A percentile compares a stretch with the other conserved stretches of the same genome.
These are phyloP conservation scores for Latrodectus hesperus DNA, from an alignment of 2,888 invertebrate genomes.

Conservation along the genomic window DNA sequence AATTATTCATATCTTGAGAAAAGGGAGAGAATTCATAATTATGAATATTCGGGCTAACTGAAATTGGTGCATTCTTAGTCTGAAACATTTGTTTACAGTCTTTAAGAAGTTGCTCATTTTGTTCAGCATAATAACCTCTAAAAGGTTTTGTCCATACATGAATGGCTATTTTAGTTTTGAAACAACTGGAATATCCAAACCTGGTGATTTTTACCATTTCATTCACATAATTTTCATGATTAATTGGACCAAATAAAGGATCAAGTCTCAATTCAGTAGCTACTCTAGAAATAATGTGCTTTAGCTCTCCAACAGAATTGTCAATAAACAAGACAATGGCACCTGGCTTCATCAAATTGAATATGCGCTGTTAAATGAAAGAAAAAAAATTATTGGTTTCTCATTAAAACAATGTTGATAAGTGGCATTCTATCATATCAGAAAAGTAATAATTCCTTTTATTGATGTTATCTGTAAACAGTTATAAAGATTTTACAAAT, in stretches of 20 bases:
- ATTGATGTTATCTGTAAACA: no score
- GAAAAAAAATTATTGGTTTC: no score
- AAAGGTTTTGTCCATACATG: not conserved
- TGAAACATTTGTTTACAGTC: no score
- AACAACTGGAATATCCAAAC: not conserved
- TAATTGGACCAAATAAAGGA: not conserved
- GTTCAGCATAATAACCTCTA: not conserved
- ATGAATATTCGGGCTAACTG: no score
- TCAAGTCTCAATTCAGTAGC: not conserved
- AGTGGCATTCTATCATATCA: no score
- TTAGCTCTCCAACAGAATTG: constrained; percentile 30
- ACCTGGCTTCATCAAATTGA: constrained; percentile 38
- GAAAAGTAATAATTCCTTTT: no score
- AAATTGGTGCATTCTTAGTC: no score
- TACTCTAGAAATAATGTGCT: not conserved
- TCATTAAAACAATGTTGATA: no score
- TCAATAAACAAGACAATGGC: constrained; percentile 35
- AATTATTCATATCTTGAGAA: no score
- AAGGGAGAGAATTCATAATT: no score
- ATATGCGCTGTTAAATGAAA: constrained; percentile 31
- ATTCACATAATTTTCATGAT: not conserved
- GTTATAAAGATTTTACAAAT: no score
- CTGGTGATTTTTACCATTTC: not conserved
- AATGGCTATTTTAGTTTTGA: not conserved
- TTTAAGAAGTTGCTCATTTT: no score